A percentile compares a stretch with the other conserved stretches of the same genome.
Conservation (phyloP, 2,797 vertebrate species). For the Euthynnus affinis region DNA sequence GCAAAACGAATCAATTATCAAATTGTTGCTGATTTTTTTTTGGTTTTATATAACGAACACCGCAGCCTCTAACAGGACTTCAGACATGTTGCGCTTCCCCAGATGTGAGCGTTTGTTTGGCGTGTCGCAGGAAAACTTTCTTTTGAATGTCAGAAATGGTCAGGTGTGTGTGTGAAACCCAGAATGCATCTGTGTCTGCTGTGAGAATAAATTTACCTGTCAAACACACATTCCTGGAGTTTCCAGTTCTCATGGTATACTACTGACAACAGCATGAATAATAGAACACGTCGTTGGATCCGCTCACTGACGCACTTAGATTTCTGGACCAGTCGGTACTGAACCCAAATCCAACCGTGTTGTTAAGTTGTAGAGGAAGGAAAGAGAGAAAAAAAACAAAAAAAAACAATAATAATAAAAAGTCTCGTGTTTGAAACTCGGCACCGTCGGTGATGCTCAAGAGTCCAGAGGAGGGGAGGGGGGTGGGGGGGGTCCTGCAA, state of each 20-base stretch:
- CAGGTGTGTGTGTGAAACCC: no score
- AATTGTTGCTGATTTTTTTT: not conserved
- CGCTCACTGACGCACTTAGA: constrained; percentile 22
- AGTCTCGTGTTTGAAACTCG: constrained; percentile 66
- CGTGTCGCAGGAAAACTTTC: no score
- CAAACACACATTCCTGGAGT: not conserved
- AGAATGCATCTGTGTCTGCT: not conserved
- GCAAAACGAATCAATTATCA: not conserved
- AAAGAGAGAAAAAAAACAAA: no score
- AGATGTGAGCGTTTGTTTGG: not conserved
- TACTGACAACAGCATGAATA: constrained; percentile 56
- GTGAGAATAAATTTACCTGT: not conserved
- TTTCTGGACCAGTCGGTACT: constrained; percentile 3
- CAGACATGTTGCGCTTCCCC: not conserved
- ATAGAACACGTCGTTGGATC: constrained; percentile 1
- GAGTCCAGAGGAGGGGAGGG: no score
- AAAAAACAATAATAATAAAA: constrained; percentile 34
- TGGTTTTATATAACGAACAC: not conserved
- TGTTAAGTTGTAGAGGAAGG: constrained; percentile 39
- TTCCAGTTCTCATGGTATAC: constrained; percentile 24
- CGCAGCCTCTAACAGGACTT: not conserved
- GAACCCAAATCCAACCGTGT: constrained; percentile 26
- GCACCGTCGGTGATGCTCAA: constrained; percentile 76
- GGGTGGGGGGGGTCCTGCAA: no score
- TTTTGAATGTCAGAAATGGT: no score